phyloP scores from a whole-genome alignment of 2,797 vertebrate species.

The Acrossocheilus wenchowensis region DNA sequence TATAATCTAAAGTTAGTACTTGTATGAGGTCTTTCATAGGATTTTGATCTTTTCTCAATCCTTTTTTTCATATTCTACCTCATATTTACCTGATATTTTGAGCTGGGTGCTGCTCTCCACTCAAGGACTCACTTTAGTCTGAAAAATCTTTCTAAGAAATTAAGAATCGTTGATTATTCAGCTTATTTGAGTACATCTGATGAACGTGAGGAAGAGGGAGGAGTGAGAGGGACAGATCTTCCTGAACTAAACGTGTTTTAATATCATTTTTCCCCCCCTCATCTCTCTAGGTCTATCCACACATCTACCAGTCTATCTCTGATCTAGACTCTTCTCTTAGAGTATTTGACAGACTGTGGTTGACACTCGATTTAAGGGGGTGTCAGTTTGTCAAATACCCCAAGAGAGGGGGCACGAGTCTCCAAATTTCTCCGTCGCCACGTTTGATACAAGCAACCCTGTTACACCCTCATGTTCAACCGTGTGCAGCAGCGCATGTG shows the following conservation, averaged over 20 bases:
- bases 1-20: not conserved
- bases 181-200: not conserved
- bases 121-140: not conserved
- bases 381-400: constrained; percentile 99
- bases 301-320: not conserved
- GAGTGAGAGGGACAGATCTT: not conserved
- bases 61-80: not conserved
- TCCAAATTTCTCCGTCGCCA: constrained; percentile 21
- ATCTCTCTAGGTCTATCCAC: constrained; percentile 55
- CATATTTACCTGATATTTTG: not conserved
- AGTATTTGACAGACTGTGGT: constrained; percentile 99
- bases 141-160: not conserved
- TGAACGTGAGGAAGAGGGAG: not conserved
- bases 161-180: not conserved
- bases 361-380: constrained; percentile 93
- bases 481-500: not conserved
- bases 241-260: not conserved
- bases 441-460: not conserved
- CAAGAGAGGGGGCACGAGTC: constrained; percentile 91
- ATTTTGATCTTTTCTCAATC: not conserved
- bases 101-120: not conserved
- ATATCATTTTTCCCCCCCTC: not conserved
- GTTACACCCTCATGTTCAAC: constrained; percentile 4
- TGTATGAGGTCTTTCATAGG: not conserved
- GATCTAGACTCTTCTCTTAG: constrained; percentile 86